phyloP scores from a whole-genome alignment of 2,113 vertebrate genomes.

The Rhinolophus sinicus region DNA sequence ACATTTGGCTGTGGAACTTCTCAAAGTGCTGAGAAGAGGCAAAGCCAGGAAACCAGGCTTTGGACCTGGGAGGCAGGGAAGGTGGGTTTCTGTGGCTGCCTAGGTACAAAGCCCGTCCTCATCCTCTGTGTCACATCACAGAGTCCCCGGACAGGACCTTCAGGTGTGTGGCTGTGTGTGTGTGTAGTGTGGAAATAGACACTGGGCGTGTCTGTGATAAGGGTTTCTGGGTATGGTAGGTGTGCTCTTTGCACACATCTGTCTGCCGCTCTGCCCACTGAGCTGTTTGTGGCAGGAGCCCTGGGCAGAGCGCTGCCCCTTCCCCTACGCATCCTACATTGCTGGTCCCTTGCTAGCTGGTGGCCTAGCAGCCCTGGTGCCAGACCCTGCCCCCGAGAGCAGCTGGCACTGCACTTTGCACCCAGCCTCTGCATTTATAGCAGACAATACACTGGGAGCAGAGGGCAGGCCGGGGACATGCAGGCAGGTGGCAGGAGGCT shows the following conservation, averaged over 20 bases:
- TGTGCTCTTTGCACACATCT: neutral
- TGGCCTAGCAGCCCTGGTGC: neutral
- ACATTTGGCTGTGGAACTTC: neutral
- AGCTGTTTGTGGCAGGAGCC: neutral
- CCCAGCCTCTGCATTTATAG: conserved; percentile 11
- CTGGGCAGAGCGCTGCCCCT: neutral
- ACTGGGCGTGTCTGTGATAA: neutral
- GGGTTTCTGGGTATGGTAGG: neutral
- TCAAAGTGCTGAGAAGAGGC: neutral
- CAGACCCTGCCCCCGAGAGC: neutral
- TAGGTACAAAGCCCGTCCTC: neutral
- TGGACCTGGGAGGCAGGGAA: neutral
- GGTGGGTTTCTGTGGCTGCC: conserved; percentile 18
- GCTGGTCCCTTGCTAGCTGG: neutral
- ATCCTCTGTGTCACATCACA: neutral
- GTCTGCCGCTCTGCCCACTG: neutral
- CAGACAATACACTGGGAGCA: neutral
- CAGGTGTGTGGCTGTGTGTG: neutral
- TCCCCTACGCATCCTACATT: neutral
- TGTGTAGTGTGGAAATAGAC: neutral
- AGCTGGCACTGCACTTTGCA: conserved; percentile 20
- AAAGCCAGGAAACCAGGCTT: neutral
- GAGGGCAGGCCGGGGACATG: neutral
- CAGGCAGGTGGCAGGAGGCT: neutral
- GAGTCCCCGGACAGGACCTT: neutral